Evolutionary conservation across 2,888 invertebrate species (phyloP), one percentile per base, ranked within the genome.

Genomic region (Coremacera marginata): DNA sequence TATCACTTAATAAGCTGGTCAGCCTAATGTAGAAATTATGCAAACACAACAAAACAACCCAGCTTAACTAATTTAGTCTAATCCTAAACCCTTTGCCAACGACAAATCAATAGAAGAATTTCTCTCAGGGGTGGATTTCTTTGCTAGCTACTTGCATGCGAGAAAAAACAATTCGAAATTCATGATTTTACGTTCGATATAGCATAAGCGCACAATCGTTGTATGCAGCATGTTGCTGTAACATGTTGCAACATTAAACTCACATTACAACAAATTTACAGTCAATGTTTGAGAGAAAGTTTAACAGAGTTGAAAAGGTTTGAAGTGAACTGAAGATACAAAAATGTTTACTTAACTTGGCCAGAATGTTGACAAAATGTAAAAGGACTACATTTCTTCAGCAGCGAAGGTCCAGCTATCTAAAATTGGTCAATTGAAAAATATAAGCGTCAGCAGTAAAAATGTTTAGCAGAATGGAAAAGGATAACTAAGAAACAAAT

Each of bases 101-200:
- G 62, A 25, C 27, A 16, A 27, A 14, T 60, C 71, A n/a, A 49
- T 22, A 44, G 34, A 5, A n/a, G 3, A n/a, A 25, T n/a, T 1
- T 16, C 67, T 74, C 67, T n/a, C 55, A 67, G 37, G 74, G 74
- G 74, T 74, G 51, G 67, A 55, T 65, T 74, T 67, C 74, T 55
- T 67, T 65, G 65, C 74, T 74, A 37, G 1, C 19, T 34, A 9
- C 16, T 74, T 44, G 44, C 74, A 74, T 74, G 74, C 22, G 65
- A 74, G 9, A 74, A 74, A 67, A 31, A 11, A 16, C n/a, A 37
- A 11, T 22, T 16, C 19, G 37, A 2, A 44, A 16, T n/a, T 22
- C 8, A 37, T 11, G 22, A 1, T 19, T 60, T 44, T 70, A 16
- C 0, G 25, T 0, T 5, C 27, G 27, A 25, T 14, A 55, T 37